These are phyloP conservation scores for Aplodontia rufa DNA, from an alignment of 2,113 vertebrate species.

Conservation along the genomic window DNA sequence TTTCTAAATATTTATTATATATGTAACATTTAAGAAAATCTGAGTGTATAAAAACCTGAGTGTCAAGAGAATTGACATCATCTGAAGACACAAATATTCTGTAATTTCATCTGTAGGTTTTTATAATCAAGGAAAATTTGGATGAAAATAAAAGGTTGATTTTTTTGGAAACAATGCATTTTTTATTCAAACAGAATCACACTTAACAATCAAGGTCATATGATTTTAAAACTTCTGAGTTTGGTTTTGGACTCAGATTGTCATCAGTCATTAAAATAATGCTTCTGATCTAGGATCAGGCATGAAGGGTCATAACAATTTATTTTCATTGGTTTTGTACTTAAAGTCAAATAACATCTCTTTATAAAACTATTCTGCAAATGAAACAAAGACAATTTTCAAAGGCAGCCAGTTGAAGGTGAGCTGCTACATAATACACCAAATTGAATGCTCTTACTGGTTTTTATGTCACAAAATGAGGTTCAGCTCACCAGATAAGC, in stretches of 20 bases:
- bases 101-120: neutral
- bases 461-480: neutral
- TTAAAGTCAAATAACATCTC: neutral
- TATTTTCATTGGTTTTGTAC: neutral
- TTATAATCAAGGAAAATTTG: neutral
- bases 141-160: constrained; percentile 21
- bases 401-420: neutral
- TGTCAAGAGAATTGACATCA: neutral
- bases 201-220: constrained; percentile 27
- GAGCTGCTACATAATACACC: neutral
- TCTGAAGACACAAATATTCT: neutral
- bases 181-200: constrained; percentile 56
- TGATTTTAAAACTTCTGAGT: neutral
- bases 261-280: neutral
- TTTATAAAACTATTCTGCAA: neutral
- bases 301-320: too few species aligned
- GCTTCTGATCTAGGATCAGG: neutral
- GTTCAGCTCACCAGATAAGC: neutral
- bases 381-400: constrained; percentile 1
- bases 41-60: neutral
- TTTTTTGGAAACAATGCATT: constrained; percentile 21
- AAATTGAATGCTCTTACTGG: neutral
- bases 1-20: constrained; percentile 10
- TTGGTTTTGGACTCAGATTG: neutral
- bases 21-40: neutral